phyloP scores from a whole-genome alignment of 2,797 vertebrate genomes.

The Ambastaia sidthimunki region DNA sequence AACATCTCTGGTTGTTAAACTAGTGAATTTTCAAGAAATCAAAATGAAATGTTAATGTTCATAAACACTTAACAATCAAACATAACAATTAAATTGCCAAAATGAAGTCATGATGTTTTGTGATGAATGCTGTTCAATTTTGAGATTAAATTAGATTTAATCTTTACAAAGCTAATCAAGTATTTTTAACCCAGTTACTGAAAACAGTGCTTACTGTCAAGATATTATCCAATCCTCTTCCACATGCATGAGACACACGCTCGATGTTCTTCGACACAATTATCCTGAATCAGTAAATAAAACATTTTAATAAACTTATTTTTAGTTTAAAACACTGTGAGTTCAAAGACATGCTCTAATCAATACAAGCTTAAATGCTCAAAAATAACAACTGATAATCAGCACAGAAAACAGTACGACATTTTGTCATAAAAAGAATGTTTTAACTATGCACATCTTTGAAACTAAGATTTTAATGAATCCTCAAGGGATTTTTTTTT shows the following conservation, averaged over 20 bases:
- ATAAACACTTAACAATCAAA: too few relatives aligned
- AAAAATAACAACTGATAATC: conserved; percentile 41
- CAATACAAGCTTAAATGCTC: conserved; percentile 30
- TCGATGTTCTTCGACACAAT: background rate
- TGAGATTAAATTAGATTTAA: background rate
- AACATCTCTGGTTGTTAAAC: too few relatives aligned
- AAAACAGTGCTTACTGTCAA: background rate
- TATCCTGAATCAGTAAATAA: background rate
- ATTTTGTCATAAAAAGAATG: conserved; percentile 42
- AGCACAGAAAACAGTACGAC: background rate
- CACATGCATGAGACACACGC: background rate
- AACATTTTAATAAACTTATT: background rate
- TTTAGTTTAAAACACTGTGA: background rate
- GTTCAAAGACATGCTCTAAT: conserved; percentile 25
- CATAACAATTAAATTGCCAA: background rate
- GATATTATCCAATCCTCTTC: background rate
- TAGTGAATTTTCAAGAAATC: too few relatives aligned
- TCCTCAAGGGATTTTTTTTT: conserved; percentile 20
- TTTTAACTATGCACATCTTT: conserved; percentile 30
- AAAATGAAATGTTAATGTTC: too few relatives aligned
- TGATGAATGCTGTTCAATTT: background rate
- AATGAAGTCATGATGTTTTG: background rate
- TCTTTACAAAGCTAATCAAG: background rate
- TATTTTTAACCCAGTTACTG: background rate
- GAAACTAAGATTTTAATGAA: conserved; percentile 46